Evolutionary conservation across 1,140 invertebrate species (phyloP).

Genomic region (Homarus americanus): DNA sequence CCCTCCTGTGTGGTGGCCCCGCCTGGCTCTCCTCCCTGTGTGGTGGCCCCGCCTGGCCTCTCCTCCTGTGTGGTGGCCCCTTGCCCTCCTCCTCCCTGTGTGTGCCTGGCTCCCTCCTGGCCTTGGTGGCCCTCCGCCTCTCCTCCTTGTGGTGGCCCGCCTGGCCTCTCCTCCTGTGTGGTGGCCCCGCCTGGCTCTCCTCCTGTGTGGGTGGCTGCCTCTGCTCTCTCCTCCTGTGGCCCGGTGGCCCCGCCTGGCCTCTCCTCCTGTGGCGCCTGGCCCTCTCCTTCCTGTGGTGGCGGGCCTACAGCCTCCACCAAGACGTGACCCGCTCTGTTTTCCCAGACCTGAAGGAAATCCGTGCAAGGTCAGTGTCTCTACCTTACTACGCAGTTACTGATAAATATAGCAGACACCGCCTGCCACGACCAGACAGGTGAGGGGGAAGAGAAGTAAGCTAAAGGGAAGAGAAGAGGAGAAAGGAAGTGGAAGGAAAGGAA

Average conservation of each 20-base stretch:
- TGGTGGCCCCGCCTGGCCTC: not conserved
- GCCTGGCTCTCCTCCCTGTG: not conserved
- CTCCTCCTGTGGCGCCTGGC: not conserved
- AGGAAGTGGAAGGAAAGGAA: not conserved
- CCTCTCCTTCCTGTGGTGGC: not conserved
- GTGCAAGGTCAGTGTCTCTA: conserved; percentile 39
- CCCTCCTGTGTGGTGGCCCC: not conserved
- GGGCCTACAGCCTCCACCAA: conserved; percentile 29
- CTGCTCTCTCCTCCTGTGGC: not conserved
- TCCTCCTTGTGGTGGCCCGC: not conserved
- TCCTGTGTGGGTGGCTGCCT: not conserved
- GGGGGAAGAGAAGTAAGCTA: too few relatives aligned
- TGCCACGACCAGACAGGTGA: too few relatives aligned
- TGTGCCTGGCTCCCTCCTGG: too few relatives aligned
- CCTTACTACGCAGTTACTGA: conserved; percentile 43
- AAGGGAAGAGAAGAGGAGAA: not conserved
- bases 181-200: not conserved
- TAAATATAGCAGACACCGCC: conserved; percentile 15
- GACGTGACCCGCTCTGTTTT: conserved; percentile 46
- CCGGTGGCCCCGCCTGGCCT: too few relatives aligned
- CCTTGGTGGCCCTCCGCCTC: not conserved
- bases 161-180: not conserved
- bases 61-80: not conserved
- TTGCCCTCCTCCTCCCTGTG: not conserved
- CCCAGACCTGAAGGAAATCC: conserved; percentile 31